phyloP scores from a whole-genome alignment of 2,797 vertebrate species.

The Sphenopsis melanotis region DNA sequence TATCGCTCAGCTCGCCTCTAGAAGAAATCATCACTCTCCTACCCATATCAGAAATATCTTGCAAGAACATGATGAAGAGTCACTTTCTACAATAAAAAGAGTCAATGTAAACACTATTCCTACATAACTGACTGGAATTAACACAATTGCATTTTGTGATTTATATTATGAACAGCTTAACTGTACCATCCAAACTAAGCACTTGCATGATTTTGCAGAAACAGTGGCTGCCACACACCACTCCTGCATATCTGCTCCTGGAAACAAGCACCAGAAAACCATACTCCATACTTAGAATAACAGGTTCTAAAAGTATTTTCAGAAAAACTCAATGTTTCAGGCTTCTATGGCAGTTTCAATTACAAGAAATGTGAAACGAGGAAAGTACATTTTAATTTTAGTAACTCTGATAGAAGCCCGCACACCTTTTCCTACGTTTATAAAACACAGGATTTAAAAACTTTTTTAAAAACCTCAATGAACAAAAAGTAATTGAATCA shows the following conservation, averaged over 20 bases:
- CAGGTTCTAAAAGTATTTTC: not conserved
- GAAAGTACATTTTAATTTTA: not conserved
- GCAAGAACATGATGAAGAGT: not conserved
- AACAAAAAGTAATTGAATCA: not conserved
- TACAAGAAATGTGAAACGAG: fast-evolving
- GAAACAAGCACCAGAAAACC: not conserved
- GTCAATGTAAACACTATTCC: not conserved
- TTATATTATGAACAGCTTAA: not conserved
- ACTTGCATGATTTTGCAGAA: not conserved
- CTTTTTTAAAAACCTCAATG: not conserved
- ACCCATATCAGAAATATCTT: not conserved
- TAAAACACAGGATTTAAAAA: fast-evolving
- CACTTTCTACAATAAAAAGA: not conserved
- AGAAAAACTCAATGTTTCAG: not conserved
- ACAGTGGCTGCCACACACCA: not conserved
- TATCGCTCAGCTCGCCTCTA: not conserved
- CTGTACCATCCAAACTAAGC: not conserved
- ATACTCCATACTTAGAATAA: not conserved
- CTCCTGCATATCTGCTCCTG: not conserved
- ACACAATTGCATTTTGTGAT: not conserved
- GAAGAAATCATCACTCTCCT: not conserved
- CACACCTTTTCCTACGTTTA: not conserved
- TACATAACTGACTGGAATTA: not conserved
- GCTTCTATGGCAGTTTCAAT: not conserved
- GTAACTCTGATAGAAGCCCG: fast-evolving